Conservation (phyloP, 2,113 vertebrate species). For the Rhodinocichla rosea region DNA sequence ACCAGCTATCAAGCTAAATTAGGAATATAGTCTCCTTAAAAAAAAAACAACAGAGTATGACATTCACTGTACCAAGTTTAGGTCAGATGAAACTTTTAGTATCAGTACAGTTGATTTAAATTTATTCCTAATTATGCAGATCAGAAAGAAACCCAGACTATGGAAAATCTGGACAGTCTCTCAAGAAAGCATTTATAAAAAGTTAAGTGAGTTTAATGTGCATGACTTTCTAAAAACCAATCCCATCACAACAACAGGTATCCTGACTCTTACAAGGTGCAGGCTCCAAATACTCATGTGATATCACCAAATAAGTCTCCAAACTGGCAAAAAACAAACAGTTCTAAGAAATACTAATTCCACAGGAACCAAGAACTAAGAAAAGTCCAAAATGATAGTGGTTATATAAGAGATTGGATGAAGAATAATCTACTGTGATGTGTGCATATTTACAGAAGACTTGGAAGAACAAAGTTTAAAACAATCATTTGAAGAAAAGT, state of each 20-base stretch:
- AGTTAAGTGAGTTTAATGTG: slow-evolving; percentile 19
- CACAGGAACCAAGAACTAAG: slow-evolving; percentile 64
- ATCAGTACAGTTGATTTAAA: slow-evolving; percentile 45
- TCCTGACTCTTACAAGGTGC: slow-evolving; percentile 3
- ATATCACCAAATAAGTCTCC: slow-evolving; percentile 56
- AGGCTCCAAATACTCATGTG: slow-evolving; percentile 35
- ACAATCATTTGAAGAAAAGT: slow-evolving; percentile 62
- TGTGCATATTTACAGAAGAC: slow-evolving; percentile 74
- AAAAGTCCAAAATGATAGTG: slow-evolving; percentile 71
- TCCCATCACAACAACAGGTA: slow-evolving; percentile 53
- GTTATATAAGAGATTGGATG: slow-evolving; percentile 77
- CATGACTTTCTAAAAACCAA: slow-evolving; percentile 41
- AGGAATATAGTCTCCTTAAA: not conserved
- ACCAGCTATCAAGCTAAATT: not conserved
- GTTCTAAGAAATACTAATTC: slow-evolving; percentile 77
- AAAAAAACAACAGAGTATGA: not conserved
- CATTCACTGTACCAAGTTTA: not conserved
- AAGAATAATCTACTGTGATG: slow-evolving; percentile 75
- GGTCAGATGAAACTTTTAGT: slow-evolving; percentile 25
- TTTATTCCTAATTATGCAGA: slow-evolving; percentile 36
- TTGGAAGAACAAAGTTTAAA: slow-evolving; percentile 72
- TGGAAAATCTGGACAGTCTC: not conserved
- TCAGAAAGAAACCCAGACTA: not conserved
- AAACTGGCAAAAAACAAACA: slow-evolving; percentile 60
- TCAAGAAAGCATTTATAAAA: slow-evolving; percentile 17